Base-by-base conservation (phyloP, 2,888 invertebrate species). In the Acrobasis consociella region DNA sequence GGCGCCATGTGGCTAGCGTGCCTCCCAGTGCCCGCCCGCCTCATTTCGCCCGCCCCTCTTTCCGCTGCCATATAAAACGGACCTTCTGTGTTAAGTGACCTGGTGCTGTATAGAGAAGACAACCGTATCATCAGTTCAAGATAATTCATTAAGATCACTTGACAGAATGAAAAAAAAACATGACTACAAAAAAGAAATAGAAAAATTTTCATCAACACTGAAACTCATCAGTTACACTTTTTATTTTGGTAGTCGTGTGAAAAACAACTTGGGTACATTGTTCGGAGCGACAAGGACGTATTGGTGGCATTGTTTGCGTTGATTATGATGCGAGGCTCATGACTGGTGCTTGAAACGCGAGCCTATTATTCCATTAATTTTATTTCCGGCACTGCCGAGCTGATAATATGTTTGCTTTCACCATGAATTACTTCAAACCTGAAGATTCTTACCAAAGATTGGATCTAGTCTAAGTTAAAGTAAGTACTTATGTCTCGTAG, bases 1-100 rank as follows among this genome's bases (percentile, higher is more conserved):
- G 73, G 77, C 67, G 83, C 85, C 72, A 81, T 79, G 67, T 89
- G 90, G 84, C 87, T 90, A 74, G 83, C 85, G 77, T 89, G 91
- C 76, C 81, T 90, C 69, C 89, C 89, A 67, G 80, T 84, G 72
- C 78, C 83, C 75, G 72, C 82, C 65, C 80, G 83, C 64, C 78
- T 80, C 69, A 68, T 76, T 60, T 67, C 79, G 64, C 79, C 79
- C 59, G 71, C 80, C 53, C 74, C 78, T 62, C 75, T 85, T 65
- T 76, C 85, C 59, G 76, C 83, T 66, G 78, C 78, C 67, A 79
- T 83, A 64, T 81, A 69, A 72, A 66, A 62, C 50, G 51, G 37
- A 51, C 16, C 38, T 22, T 49, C 13, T 60, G 61, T 62, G 46
- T 38, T 16, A 49, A 62, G 22, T 39, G 49, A 63, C 46, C 9